These are phyloP conservation scores for Nothocercus nigrocapillus DNA, from an alignment of 2,113 vertebrate species.

Conservation along the genomic window DNA sequence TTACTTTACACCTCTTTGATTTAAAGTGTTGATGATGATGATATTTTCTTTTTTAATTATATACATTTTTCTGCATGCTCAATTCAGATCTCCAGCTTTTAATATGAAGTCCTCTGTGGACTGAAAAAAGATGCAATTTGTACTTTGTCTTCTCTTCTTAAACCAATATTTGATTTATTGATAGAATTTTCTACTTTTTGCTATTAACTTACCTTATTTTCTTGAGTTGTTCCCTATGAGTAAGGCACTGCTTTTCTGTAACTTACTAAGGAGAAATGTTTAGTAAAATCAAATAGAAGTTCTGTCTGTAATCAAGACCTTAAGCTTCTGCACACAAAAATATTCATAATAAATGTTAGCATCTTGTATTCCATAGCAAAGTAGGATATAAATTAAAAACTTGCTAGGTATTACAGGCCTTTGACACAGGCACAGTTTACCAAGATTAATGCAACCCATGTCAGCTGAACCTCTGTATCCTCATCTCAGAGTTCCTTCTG, in stretches of 20 bases:
- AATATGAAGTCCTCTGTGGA: background rate
- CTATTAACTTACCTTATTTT: background rate
- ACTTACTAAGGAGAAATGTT: background rate
- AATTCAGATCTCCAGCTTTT: background rate
- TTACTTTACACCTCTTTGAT: background rate
- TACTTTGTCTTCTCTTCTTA: background rate
- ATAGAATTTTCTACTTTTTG: background rate
- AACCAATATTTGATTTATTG: background rate
- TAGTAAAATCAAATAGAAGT: background rate
- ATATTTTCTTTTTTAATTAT: background rate
- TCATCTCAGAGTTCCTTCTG: too few relatives aligned
- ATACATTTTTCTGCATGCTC: background rate
- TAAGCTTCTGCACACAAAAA: background rate
- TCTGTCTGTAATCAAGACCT: background rate
- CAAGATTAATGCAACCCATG: background rate
- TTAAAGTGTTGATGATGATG: background rate
- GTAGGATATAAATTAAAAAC: background rate
- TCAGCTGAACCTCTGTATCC: background rate
- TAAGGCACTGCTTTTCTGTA: background rate
- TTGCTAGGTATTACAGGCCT: accelerated
- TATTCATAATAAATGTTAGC: background rate
- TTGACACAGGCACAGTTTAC: background rate
- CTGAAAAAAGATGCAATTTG: background rate
- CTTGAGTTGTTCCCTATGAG: background rate
- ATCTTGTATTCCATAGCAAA: background rate